These are phyloP conservation scores for Calyptomena viridis DNA, from an alignment of 2,113 vertebrate genomes.

Conservation along the genomic window DNA sequence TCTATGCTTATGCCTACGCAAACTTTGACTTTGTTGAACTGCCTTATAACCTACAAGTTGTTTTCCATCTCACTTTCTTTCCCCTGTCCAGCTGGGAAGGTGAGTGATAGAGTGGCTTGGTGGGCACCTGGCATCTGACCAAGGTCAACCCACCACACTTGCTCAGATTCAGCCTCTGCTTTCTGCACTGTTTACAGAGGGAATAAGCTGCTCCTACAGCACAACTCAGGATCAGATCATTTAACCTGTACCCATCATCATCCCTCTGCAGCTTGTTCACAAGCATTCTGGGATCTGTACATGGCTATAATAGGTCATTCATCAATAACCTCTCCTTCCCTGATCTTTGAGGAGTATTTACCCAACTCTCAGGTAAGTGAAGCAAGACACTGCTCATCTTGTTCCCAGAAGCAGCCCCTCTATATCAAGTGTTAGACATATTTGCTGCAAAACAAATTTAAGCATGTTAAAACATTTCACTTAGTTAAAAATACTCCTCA, in stretches of 20 bases:
- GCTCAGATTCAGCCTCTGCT: neutral
- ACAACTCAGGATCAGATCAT: neutral
- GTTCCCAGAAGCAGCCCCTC: neutral
- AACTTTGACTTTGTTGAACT: neutral
- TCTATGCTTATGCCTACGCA: neutral
- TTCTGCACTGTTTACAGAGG: neutral
- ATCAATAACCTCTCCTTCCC: neutral
- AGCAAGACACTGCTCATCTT: neutral
- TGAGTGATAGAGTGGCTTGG: neutral
- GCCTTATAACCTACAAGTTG: neutral
- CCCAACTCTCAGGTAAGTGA: neutral
- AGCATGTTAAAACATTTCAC: constrained; percentile 17
- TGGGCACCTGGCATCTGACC: neutral
- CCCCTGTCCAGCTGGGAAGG: neutral
- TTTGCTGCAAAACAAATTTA: constrained; percentile 14
- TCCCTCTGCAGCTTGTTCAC: neutral
- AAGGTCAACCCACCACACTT: neutral
- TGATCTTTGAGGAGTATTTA: constrained; percentile 11
- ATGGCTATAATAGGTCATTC: neutral
- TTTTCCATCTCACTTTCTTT: neutral
- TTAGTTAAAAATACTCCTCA: constrained; percentile 45
- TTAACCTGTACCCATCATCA: neutral
- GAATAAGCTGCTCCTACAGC: neutral
- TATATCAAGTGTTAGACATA: neutral
- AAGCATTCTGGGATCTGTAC: neutral